Evolutionary conservation across 1,140 invertebrate species (phyloP).

Genomic region (Trinorchestia longiramus): DNA sequence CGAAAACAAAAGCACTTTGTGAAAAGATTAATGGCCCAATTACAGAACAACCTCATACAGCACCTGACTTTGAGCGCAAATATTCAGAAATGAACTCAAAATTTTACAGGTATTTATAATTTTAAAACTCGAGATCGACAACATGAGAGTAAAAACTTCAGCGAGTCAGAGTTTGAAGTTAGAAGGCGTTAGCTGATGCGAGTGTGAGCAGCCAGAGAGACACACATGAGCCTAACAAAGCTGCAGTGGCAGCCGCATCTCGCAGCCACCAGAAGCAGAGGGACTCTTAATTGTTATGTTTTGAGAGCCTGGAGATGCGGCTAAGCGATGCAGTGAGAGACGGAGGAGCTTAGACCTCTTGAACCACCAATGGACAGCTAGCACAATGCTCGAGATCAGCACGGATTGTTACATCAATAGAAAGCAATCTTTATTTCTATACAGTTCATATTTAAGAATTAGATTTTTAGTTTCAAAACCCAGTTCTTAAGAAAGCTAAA

Average conservation of each 20-base stretch:
- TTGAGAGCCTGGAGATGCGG: neutral
- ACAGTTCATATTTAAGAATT: neutral
- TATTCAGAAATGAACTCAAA: neutral
- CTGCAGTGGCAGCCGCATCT: conserved; percentile 11
- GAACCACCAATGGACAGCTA: conserved; percentile 28
- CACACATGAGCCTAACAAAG: conserved; percentile 48
- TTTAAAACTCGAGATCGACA: neutral
- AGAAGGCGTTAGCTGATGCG: neutral
- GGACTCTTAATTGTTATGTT: neutral
- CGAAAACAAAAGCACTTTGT: neutral
- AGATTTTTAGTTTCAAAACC: neutral
- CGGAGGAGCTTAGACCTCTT: conserved; percentile 25
- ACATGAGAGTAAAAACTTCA: neutral
- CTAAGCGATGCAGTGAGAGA: conserved; percentile 35
- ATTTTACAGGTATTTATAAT: neutral
- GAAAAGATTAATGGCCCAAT: neutral
- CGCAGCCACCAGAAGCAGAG: neutral
- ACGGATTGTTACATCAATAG: neutral
- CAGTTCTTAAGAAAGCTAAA: neutral
- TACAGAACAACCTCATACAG: neutral
- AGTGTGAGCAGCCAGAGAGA: conserved; percentile 35
- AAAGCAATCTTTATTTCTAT: neutral
- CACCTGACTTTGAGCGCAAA: neutral
- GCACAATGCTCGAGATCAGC: neutral
- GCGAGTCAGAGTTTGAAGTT: neutral